Conservation (phyloP, 2,797 vertebrate species). For the Pangasius macronema region DNA sequence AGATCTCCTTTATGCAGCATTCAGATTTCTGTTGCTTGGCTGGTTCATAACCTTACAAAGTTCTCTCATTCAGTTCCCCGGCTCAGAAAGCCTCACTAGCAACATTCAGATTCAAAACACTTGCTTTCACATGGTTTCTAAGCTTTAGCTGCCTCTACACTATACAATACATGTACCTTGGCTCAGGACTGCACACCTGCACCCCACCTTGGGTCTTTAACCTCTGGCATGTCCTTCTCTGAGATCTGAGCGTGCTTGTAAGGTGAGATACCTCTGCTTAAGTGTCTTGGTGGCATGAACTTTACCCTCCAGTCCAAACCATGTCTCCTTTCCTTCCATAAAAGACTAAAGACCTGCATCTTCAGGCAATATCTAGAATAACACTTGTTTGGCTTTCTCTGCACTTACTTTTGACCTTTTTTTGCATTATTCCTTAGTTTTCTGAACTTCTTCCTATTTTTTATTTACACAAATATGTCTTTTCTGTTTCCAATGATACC, state of each 20-base stretch:
- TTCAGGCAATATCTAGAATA: conserved; percentile 1
- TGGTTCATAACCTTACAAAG: not conserved
- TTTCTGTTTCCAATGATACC: not conserved
- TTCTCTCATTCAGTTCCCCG: not conserved
- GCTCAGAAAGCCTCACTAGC: too few relatives aligned
- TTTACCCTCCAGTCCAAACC: conserved; percentile 8
- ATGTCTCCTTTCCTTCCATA: not conserved
- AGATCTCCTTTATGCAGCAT: not conserved
- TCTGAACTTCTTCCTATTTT: not conserved
- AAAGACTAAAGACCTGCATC: not conserved
- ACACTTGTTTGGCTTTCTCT: not conserved
- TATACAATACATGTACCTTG: not conserved
- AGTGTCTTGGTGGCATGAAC: conserved; percentile 3
- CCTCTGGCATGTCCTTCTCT: conserved; percentile 18
- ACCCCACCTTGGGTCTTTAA: not conserved
- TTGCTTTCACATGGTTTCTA: not conserved
- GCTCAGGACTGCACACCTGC: conserved; percentile 7
- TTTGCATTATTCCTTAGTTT: not conserved
- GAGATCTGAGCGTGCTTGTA: conserved; percentile 24
- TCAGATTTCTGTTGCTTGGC: not conserved
- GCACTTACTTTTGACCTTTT: not conserved
- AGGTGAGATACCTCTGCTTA: not conserved
- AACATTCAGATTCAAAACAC: not conserved
- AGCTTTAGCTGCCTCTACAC: not conserved
- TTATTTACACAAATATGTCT: too few relatives aligned